These are phyloP conservation scores for Pollicipes pollicipes DNA, from an alignment of 1,140 invertebrate species.

Conservation along the genomic window DNA sequence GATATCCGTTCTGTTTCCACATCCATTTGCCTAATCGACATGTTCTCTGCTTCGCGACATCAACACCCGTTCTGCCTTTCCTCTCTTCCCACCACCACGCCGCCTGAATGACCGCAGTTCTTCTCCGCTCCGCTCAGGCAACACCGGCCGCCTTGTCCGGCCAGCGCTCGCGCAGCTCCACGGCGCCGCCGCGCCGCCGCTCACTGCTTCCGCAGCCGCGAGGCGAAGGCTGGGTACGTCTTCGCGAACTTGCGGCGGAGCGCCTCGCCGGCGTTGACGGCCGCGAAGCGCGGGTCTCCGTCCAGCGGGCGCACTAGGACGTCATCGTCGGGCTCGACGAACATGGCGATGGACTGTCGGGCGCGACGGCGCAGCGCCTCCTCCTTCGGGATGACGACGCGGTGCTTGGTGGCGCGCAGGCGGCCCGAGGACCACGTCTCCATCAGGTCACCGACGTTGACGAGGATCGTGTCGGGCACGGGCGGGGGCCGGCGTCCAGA, in stretches of 20 bases:
- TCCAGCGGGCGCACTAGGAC: conserved; percentile 37
- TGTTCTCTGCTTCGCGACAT: too few relatives aligned
- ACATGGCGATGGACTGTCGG: conserved; percentile 53
- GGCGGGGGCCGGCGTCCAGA: conserved; percentile 56
- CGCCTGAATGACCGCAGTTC: too few relatives aligned
- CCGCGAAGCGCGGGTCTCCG: conserved; percentile 19
- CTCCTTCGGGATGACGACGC: conserved; percentile 47
- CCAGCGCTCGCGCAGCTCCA: too few relatives aligned
- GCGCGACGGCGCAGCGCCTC: conserved; percentile 36
- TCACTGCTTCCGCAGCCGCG: too few relatives aligned
- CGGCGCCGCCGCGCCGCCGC: too few relatives aligned
- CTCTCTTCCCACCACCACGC: too few relatives aligned
- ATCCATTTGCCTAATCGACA: too few relatives aligned
- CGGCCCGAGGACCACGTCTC: conserved; percentile 51
- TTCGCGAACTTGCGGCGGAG: conserved; percentile 8
- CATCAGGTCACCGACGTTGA: conserved; percentile 56
- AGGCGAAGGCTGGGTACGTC: background rate
- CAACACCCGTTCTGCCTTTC: too few relatives aligned
- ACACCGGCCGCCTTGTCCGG: too few relatives aligned
- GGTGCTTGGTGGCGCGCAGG: conserved; percentile 46
- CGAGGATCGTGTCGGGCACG: conserved; percentile 51
- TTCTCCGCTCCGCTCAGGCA: too few relatives aligned
- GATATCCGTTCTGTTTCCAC: too few relatives aligned
- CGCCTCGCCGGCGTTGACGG: conserved; percentile 21
- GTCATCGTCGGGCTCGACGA: conserved; percentile 50